A percentile compares a stretch with the other conserved stretches of the same genome.
These are phyloP conservation scores for Camponotus floridanus DNA, from an alignment of 1,140 invertebrate species.

Conservation along the genomic window DNA sequence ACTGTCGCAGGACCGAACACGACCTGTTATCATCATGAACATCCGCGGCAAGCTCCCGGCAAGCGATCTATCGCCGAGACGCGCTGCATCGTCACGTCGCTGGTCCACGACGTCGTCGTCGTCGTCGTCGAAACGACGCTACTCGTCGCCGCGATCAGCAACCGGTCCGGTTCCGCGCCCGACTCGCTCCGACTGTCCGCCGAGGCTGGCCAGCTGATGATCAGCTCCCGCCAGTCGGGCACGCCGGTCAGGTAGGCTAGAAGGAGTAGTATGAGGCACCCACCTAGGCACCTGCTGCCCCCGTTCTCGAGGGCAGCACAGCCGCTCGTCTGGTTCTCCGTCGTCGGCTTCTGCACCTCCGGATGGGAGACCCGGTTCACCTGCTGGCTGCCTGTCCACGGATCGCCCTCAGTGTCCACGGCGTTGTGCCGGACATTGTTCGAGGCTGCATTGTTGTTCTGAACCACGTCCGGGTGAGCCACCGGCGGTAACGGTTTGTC, in stretches of 20 bases:
- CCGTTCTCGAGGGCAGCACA: conserved; percentile 73
- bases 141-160: conserved; percentile 22
- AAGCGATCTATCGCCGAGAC: conserved; percentile 9
- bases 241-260: conserved; percentile 76
- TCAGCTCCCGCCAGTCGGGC: conserved; percentile 65
- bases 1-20: conserved; percentile 22
- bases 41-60: conserved; percentile 5
- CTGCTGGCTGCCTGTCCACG: conserved; percentile 82
- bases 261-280: conserved; percentile 84
- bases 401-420: conserved; percentile 78
- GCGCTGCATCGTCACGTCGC: neutral
- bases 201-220: conserved; percentile 60
- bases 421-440: conserved; percentile 74
- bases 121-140: conserved; percentile 33
- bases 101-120: conserved; percentile 12
- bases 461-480: conserved; percentile 46
- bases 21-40: conserved; percentile 64
- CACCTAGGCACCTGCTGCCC: conserved; percentile 83
- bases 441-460: conserved; percentile 69
- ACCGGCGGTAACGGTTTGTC: conserved; percentile 75
- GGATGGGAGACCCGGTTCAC: conserved; percentile 81
- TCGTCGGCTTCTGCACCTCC: conserved; percentile 81
- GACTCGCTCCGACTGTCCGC: conserved; percentile 33
- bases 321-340: conserved; percentile 81
- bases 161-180: conserved; percentile 24